A percentile compares a stretch with the other conserved stretches of the same genome.
phyloP scores from a whole-genome alignment of 2,888 invertebrate species.

The Dolichopus griseipennis region DNA sequence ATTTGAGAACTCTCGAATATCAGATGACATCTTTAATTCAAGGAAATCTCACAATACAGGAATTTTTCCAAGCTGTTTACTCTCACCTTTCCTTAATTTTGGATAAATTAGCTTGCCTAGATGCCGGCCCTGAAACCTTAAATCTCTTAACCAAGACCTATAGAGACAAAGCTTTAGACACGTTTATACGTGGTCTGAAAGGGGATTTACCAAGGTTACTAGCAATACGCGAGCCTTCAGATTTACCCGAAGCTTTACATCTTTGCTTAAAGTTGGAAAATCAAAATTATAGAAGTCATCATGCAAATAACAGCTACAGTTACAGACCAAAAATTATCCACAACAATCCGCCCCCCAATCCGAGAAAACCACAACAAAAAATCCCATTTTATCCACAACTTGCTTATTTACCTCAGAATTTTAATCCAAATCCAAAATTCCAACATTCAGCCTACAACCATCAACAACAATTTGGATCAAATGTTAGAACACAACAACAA shows the following conservation, averaged over 20 bases:
- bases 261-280: constrained; percentile 21
- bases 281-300: background rate
- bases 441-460: too few species aligned
- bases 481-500: too few species aligned
- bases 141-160: constrained; percentile 13
- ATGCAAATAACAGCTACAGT: background rate
- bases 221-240: constrained; percentile 23
- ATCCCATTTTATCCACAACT: too few species aligned
- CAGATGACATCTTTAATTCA: constrained; percentile 20
- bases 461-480: too few species aligned
- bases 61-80: constrained; percentile 14
- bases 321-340: too few species aligned
- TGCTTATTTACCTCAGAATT: too few species aligned
- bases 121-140: constrained; percentile 14
- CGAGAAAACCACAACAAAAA: too few species aligned
- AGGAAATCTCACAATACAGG: constrained; percentile 13
- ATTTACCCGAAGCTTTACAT: constrained; percentile 22
- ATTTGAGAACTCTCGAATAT: constrained; percentile 22
- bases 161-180: constrained; percentile 17
- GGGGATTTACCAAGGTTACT: constrained; percentile 20
- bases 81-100: constrained; percentile 17
- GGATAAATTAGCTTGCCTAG: constrained; percentile 16
- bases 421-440: too few species aligned
- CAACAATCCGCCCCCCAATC: too few species aligned
- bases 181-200: constrained; percentile 18